Evolutionary conservation across 2,797 vertebrate genomes (phyloP), one percentile per base, ranked within the genome.

Genomic region (Pampus argenteus): DNA sequence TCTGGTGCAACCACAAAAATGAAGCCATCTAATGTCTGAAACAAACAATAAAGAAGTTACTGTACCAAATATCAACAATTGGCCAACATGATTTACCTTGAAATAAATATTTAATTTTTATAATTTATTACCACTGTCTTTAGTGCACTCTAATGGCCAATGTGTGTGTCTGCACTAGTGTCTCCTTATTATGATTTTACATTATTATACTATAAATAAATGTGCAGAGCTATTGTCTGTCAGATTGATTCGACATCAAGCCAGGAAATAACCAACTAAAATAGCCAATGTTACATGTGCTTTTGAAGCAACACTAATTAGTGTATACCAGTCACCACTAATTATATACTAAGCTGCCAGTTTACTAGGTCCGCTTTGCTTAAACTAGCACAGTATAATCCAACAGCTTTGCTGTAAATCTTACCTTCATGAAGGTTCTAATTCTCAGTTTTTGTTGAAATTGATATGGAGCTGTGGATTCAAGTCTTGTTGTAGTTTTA

Each of bases 1-100:
- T 99, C 98, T 0, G 98, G 97, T 69, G 98, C 98, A 18, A 99
- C 98, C 51, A 99, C 98, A 49, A 99, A 99, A 84, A 99, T 97
- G 89, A 99, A 99, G 76, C 98, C 98, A 17, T 99, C 98, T 89
- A 99, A 84, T 0, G 98, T 99, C 98, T 99, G 89, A 54, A 88
- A 78, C 25, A 70, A 72, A 66, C 3, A 14, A 22, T 0, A 42
- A 29, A 57, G 47, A 61, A 1, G 13, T 58, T 7, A 36, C 22
- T 36, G 11, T 4, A 10, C 29, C 8, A 31, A 3, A 15, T 7
- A 60, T n/a, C 71, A 71, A 45, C 50, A 61, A 18, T 20, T 29
- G 9, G 4, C 3, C n/a, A 63, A 38, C 40, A 29, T 11, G 2
- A 26, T 13, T 22, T 36, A 9, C 20, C 6, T 44, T 25, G 25